Percentiles rank a stretch among this genome's conserved stretches.
Evolutionary conservation across 2,797 vertebrate genomes (phyloP).

Genomic region (Hafferia zeledoni): DNA sequence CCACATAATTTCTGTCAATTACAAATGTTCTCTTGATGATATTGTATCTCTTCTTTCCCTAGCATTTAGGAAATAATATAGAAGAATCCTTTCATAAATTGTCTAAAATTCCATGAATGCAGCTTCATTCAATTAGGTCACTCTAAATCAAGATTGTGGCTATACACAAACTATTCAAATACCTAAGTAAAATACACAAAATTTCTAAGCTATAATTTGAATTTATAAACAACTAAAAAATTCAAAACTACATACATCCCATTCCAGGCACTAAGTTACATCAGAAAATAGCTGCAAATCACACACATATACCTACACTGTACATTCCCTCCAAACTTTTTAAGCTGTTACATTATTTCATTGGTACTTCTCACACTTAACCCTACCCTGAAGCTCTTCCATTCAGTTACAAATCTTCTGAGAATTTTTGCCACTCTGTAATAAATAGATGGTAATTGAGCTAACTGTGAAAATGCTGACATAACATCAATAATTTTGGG

Average conservation of each 20-base stretch:
- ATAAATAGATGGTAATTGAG: neutral
- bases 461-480: constrained; percentile 6
- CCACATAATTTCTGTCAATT: neutral
- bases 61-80: neutral
- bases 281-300: neutral
- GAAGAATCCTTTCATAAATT: neutral
- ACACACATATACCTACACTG: neutral
- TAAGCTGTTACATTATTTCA: neutral
- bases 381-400: neutral
- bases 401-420: neutral
- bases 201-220: neutral
- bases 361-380: neutral
- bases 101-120: neutral
- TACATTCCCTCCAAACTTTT: neutral
- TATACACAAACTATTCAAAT: neutral
- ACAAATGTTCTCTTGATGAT: neutral
- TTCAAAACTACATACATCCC: neutral
- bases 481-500: neutral
- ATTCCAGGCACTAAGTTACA: neutral
- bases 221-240: neutral
- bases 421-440: neutral
- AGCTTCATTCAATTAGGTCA: neutral
- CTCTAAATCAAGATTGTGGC: neutral
- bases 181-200: neutral
- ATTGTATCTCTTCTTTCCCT: neutral